Evolutionary conservation across 2,797 vertebrate species (phyloP).

Genomic region (Morus bassanus): DNA sequence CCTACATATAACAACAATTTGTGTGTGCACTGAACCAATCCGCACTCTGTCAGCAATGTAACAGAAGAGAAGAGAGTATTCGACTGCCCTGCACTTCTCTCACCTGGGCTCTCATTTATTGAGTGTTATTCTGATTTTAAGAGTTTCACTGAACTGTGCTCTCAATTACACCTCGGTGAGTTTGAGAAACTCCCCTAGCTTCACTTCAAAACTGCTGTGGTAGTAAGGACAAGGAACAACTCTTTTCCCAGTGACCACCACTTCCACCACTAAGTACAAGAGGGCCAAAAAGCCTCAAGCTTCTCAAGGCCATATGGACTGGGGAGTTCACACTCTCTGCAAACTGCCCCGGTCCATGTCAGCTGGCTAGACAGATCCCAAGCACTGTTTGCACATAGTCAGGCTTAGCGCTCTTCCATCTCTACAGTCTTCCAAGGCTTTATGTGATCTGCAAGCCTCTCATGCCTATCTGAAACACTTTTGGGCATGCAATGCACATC

Average conservation of each 20-base stretch:
- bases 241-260: neutral
- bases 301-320: neutral
- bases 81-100: accelerated
- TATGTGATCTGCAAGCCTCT: neutral
- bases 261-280: neutral
- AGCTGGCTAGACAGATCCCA: neutral
- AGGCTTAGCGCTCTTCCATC: neutral
- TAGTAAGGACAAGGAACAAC: neutral
- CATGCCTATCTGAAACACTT: neutral
- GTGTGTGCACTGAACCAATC: neutral
- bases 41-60: neutral
- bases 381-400: neutral
- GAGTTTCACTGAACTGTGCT: neutral
- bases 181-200: neutral
- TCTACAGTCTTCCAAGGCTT: neutral
- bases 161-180: neutral
- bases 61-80: neutral
- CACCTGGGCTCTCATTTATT: neutral
- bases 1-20: neutral
- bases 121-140: neutral
- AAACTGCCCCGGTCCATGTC: neutral
- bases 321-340: neutral
- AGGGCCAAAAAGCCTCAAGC: neutral
- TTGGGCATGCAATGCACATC: neutral
- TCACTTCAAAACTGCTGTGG: neutral